These are phyloP conservation scores for Perodicticus potto DNA, from an alignment of 2,797 vertebrate genomes.

Conservation along the genomic window DNA sequence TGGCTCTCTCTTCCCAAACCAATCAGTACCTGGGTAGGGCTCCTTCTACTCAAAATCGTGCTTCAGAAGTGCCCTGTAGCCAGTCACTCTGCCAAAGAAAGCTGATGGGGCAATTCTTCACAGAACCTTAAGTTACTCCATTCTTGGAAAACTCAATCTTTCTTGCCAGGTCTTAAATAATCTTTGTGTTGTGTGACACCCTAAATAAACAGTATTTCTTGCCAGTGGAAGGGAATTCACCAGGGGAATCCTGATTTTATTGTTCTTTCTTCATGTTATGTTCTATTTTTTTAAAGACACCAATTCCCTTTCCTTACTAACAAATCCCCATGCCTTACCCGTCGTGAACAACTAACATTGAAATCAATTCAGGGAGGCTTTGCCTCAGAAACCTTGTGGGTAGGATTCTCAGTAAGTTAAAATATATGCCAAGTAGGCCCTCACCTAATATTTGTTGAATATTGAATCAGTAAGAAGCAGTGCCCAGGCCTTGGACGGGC, in stretches of 20 bases:
- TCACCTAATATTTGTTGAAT: neutral
- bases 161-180: neutral
- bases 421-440: neutral
- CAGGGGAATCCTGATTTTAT: neutral
- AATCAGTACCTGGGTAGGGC: neutral
- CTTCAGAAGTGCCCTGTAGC: neutral
- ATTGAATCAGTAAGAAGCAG: neutral
- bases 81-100: neutral
- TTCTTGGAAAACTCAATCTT: constrained; percentile 2
- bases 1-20: neutral
- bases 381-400: neutral
- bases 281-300: constrained; percentile 16
- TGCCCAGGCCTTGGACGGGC: neutral
- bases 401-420: neutral
- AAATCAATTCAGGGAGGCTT: neutral
- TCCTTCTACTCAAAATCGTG: neutral
- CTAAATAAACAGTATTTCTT: neutral
- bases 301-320: constrained; percentile 29
- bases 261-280: neutral
- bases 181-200: neutral
- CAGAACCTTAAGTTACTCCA: neutral
- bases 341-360: neutral
- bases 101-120: neutral
- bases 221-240: neutral
- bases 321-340: neutral